A percentile compares a stretch with the other conserved stretches of the same genome.
These are phyloP conservation scores for Lindbergichthys nudifrons DNA, from an alignment of 2,797 vertebrate genomes.

Conservation along the genomic window DNA sequence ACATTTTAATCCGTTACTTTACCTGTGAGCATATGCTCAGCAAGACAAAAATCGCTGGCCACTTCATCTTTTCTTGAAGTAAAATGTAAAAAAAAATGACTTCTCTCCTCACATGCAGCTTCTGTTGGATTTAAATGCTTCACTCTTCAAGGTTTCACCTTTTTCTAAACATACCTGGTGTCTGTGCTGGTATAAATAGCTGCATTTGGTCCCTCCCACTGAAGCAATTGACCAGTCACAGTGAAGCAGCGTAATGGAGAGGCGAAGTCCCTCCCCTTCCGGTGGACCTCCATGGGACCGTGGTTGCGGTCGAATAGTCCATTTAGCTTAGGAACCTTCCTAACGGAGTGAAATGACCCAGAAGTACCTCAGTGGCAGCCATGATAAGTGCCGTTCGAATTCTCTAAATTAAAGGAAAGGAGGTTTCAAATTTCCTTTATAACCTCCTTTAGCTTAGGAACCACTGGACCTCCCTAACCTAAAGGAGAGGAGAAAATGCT, in stretches of 20 bases:
- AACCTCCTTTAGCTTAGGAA: too few species aligned
- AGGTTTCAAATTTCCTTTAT: too few species aligned
- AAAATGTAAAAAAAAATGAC: slow-evolving; percentile 23
- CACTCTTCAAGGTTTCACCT: slow-evolving; percentile 41
- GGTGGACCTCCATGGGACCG: too few species aligned
- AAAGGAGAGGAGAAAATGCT: too few species aligned
- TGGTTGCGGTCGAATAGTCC: too few species aligned
- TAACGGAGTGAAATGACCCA: too few species aligned
- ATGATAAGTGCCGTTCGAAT: too few species aligned
- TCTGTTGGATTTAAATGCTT: slow-evolving; percentile 30
- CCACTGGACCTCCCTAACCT: too few species aligned
- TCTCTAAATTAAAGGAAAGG: too few species aligned
- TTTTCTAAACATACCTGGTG: slow-evolving; percentile 46
- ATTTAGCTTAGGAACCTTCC: too few species aligned
- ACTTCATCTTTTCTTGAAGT: slow-evolving; percentile 70
- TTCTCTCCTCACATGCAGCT: slow-evolving; percentile 29
- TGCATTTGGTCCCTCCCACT: slow-evolving; percentile 63
- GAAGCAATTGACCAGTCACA: slow-evolving; percentile 62
- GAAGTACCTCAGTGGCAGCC: too few species aligned
- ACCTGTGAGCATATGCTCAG: slow-evolving; percentile 78
- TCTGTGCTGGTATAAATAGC: slow-evolving; percentile 62
- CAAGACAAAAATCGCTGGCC: slow-evolving; percentile 63
- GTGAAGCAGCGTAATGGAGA: neutral
- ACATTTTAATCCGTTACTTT: slow-evolving; percentile 37
- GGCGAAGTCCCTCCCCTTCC: too few species aligned